A percentile compares a stretch with the other conserved stretches of the same genome.
Conservation (phyloP, 1,140 invertebrate genomes). For the Magallana gigas region DNA sequence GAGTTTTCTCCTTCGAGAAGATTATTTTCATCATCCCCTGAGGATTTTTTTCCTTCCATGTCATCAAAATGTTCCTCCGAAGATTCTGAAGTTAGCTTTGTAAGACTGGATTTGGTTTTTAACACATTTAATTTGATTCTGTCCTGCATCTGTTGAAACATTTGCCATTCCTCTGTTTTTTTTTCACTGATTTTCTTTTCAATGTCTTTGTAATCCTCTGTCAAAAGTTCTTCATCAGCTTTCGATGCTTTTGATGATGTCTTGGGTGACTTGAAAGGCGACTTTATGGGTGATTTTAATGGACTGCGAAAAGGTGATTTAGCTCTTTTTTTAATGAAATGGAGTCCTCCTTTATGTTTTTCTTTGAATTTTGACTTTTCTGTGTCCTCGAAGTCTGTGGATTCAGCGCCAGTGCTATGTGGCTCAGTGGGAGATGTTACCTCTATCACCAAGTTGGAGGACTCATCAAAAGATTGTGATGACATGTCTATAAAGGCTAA, state of each 20-base stretch:
- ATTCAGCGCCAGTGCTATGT: conserved; percentile 57
- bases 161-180: conserved; percentile 79
- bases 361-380: conserved; percentile 48
- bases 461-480: conserved; percentile 74
- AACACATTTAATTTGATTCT: conserved; percentile 77
- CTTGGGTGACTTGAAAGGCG: conserved; percentile 57
- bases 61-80: conserved; percentile 62
- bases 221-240: conserved; percentile 66
- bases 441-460: conserved; percentile 72
- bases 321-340: conserved; percentile 57
- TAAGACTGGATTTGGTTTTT: conserved; percentile 76
- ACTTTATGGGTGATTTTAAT: conserved; percentile 57
- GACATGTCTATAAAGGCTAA: conserved; percentile 71
- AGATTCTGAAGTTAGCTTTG: conserved; percentile 71
- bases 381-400: conserved; percentile 36
- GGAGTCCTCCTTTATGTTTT: conserved; percentile 49
- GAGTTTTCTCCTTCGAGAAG: background rate
- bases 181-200: conserved; percentile 67
- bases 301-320: conserved; percentile 62
- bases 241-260: conserved; percentile 68
- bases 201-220: conserved; percentile 64
- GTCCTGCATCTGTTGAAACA: conserved; percentile 79
- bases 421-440: conserved; percentile 67
- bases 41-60: conserved; percentile 48
- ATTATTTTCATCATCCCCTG: conserved; percentile 31